Conservation (phyloP, 2,888 invertebrate species). For the Eristalinus aeneus region DNA sequence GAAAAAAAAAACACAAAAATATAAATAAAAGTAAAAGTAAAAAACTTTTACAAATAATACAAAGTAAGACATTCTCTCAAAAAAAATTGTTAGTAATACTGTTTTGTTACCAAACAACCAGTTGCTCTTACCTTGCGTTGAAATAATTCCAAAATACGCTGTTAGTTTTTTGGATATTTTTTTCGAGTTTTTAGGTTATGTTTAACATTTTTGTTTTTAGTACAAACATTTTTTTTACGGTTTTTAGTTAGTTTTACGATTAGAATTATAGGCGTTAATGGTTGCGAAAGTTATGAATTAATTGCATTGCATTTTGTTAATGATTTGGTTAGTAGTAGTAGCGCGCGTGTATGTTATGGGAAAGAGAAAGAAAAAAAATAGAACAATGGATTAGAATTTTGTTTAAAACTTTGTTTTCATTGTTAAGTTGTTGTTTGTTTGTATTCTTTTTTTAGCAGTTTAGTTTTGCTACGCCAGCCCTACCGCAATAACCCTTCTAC, state of each 20-base stretch:
- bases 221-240: constrained; percentile 69
- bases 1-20: constrained; percentile 16
- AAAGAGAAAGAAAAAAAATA: constrained; percentile 72
- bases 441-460: background rate
- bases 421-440: constrained; percentile 30
- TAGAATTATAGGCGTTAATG: constrained; percentile 49
- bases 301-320: constrained; percentile 37
- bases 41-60: constrained; percentile 22
- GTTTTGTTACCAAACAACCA: constrained; percentile 78
- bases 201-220: background rate
- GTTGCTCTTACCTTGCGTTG: constrained; percentile 95
- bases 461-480: background rate
- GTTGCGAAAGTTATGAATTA: constrained; percentile 54
- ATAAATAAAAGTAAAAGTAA: constrained; percentile 12
- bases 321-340: constrained; percentile 69
- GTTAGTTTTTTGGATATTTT: constrained; percentile 79
- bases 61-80: constrained; percentile 66
- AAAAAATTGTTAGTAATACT: constrained; percentile 55
- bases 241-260: constrained; percentile 69
- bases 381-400: constrained; percentile 70
- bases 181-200: background rate
- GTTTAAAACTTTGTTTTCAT: constrained; percentile 45
- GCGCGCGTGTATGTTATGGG: constrained; percentile 70
- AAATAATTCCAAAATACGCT: constrained; percentile 99
- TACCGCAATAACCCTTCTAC: background rate